Evolutionary conservation across 2,797 vertebrate genomes (phyloP).

Genomic region (Myiotriccus ornatus): DNA sequence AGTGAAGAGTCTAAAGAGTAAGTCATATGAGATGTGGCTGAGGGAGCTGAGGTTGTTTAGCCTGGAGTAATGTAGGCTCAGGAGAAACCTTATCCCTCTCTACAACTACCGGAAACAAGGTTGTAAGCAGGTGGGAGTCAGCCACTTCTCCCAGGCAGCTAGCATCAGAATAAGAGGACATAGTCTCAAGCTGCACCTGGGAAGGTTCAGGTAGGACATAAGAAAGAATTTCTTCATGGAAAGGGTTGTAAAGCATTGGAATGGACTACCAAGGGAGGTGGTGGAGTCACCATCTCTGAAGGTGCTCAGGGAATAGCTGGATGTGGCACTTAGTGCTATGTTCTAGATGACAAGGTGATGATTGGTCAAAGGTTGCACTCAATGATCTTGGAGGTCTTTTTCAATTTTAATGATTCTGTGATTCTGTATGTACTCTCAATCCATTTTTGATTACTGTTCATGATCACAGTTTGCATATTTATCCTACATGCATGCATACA

Average conservation of each 20-base stretch:
- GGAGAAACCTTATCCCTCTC: not conserved
- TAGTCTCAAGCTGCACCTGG: not conserved
- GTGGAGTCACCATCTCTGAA: not conserved
- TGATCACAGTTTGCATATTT: not conserved
- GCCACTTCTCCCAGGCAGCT: not conserved
- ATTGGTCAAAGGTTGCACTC: not conserved
- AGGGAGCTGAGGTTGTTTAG: not conserved
- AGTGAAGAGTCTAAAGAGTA: not conserved
- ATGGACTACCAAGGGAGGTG: not conserved
- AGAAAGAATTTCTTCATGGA: fast-evolving
- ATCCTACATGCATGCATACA: not conserved
- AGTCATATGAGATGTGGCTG: not conserved
- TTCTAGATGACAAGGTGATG: not conserved
- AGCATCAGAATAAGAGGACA: not conserved
- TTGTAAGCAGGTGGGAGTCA: not conserved
- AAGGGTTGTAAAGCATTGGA: not conserved
- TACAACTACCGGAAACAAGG: not conserved
- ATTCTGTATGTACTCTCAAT: not conserved
- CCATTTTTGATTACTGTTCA: not conserved
- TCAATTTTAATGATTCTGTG: not conserved
- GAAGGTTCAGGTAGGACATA: not conserved
- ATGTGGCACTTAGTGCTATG: not conserved
- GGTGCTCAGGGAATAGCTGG: not conserved
- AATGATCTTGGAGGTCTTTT: not conserved
- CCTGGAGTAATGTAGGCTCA: not conserved